Evolutionary conservation across 1,140 invertebrate species (phyloP).

Genomic region (Gryllus bimaculatus): DNA sequence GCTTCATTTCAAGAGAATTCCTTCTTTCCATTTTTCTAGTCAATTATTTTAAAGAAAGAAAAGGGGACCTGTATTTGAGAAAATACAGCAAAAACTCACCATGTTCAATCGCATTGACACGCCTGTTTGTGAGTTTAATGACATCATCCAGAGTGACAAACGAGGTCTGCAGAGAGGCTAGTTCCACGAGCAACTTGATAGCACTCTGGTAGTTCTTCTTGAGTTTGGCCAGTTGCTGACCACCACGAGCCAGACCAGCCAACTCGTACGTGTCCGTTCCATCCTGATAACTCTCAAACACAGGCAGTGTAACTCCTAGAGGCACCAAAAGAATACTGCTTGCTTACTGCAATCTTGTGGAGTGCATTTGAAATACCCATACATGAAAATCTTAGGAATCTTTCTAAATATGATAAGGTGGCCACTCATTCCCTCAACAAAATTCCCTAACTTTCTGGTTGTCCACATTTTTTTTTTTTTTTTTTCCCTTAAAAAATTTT

Average conservation of each 20-base stretch:
- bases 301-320: slow-evolving; percentile 80
- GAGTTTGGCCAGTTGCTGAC: slow-evolving; percentile 86
- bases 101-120: slow-evolving; percentile 99
- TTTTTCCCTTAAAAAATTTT: too few species aligned
- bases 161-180: slow-evolving; percentile 92
- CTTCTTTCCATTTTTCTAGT: too few species aligned
- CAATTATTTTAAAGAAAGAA: too few species aligned
- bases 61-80: too few species aligned
- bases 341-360: too few species aligned
- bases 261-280: slow-evolving; percentile 88
- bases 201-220: slow-evolving; percentile 95
- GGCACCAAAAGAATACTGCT: slow-evolving; percentile 13
- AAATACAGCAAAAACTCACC: slow-evolving; percentile 44
- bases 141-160: slow-evolving; percentile 96
- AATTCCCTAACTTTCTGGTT: too few species aligned
- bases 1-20: too few species aligned
- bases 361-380: too few species aligned
- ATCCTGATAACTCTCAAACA: slow-evolving; percentile 94
- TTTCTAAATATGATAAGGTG: too few species aligned
- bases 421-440: too few species aligned
- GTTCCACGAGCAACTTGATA: slow-evolving; percentile 82
- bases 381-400: too few species aligned
- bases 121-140: slow-evolving; percentile 93
- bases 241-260: slow-evolving; percentile 86
- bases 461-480: too few species aligned